Evolutionary conservation across 2,888 invertebrate genomes (phyloP), one percentile per base, ranked within the genome.

Genomic region (Yponomeuta plumbellus): DNA sequence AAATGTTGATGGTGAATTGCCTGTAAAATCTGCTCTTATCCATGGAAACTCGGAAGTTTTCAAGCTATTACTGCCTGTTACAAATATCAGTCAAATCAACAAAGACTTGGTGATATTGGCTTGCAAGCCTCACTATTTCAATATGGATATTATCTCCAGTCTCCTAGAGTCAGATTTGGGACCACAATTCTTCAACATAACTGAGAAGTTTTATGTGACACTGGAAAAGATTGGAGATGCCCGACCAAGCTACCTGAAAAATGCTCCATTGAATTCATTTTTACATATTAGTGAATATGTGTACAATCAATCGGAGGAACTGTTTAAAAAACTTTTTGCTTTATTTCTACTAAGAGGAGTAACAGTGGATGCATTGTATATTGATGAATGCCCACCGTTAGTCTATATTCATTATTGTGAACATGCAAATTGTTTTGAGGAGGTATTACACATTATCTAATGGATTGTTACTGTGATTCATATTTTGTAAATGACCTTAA

Each of bases 251-350:
- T 91, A 91, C 70, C 67, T 72, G 4, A 76, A 76, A 3, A 84
- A 83, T 78, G 81, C 88, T 68, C 87, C 91, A 4, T 70, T 92
- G 20, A 89, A 86, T 70, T 81, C 84, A 61, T 87, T 80, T 72
- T 75, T 92, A 61, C 82, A 85, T 72, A 81, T 91, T 21, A 83
- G 84, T 75, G 86, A 88, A 75, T 91, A 92, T 71, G 84, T 92
- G 71, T 89, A 84, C 68, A 78, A 78, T 20, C 74, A 76, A 57
- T 83, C 83, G 21, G 74, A 73, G 26, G 84, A 86, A 21, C 84
- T 83, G 64, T 91, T 90, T 70, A 75, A 68, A 68, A 83, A 86
- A 68, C 84, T 85, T 65, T 84, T 92, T 68, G 80, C 85, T 73
- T 76, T 88, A 66, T 84, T 88, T 68, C 74, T 92, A 0, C 81